A percentile compares a stretch with the other conserved stretches of the same genome.
phyloP scores from a whole-genome alignment of 2,113 vertebrate species.

The Otolemur garnettii region DNA sequence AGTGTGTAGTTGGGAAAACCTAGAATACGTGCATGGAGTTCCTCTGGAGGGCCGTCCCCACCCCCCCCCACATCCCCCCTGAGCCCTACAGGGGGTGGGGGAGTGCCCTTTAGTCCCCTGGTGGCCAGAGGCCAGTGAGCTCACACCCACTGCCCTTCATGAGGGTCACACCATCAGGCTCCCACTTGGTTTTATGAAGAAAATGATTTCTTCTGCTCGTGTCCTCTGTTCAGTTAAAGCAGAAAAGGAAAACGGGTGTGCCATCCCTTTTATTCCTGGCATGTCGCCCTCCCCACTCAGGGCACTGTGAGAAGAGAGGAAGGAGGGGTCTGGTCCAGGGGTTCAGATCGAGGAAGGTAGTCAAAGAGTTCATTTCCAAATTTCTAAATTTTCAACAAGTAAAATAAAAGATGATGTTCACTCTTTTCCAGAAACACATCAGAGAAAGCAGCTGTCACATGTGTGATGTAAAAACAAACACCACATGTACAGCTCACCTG shows the following conservation, averaged over 20 bases:
- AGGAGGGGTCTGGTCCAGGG: fast-evolving
- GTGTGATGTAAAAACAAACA: fast-evolving
- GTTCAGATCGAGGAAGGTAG: fast-evolving
- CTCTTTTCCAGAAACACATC: background rate
- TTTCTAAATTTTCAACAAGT: background rate
- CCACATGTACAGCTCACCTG: too few species aligned
- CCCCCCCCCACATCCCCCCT: fast-evolving
- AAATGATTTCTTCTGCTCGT: too few species aligned
- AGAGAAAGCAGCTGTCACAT: fast-evolving
- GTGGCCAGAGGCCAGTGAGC: fast-evolving
- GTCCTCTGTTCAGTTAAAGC: too few species aligned
- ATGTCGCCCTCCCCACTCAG: too few species aligned
- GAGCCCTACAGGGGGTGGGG: too few species aligned
- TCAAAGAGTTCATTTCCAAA: background rate
- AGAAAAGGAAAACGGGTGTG: background rate
- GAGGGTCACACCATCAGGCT: fast-evolving
- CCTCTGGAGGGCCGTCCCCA: background rate
- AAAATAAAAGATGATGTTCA: background rate
- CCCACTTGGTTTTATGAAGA: background rate
- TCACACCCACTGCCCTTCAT: fast-evolving
- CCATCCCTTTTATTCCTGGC: background rate
- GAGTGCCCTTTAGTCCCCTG: too few species aligned
- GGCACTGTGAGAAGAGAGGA: fast-evolving
- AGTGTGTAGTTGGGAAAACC: background rate
- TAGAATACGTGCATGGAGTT: background rate